phyloP scores from a whole-genome alignment of 2,888 invertebrate species.

The Euplagia quadripunctaria region DNA sequence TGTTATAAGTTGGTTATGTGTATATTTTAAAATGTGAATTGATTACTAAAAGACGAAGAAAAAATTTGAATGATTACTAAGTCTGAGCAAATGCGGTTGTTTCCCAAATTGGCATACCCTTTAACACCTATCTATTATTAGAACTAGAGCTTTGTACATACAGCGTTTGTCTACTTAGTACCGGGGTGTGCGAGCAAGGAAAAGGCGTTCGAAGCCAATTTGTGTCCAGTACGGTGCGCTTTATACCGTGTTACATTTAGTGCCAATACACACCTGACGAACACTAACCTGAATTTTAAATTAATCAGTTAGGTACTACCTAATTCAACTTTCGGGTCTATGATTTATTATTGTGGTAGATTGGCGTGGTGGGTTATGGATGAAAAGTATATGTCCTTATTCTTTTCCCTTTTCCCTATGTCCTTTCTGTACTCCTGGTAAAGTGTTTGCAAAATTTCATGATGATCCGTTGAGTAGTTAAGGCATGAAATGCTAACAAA shows the following conservation, averaged over 20 bases:
- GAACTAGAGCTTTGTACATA: conserved; percentile 32
- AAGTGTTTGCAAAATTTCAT: too few species aligned
- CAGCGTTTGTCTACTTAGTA: conserved; percentile 32
- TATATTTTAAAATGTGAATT: too few species aligned
- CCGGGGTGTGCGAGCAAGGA: conserved; percentile 42
- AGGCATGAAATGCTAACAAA: too few species aligned
- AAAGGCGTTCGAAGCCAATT: conserved; percentile 52
- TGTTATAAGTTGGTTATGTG: too few species aligned
- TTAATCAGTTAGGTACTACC: background rate
- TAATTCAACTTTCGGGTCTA: too few species aligned
- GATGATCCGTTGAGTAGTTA: too few species aligned
- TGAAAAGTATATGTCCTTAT: too few species aligned
- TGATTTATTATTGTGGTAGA: too few species aligned
- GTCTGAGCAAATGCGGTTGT: background rate
- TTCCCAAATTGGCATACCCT: background rate
- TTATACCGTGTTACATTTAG: conserved; percentile 29
- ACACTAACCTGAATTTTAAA: background rate
- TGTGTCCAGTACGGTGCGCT: conserved; percentile 34
- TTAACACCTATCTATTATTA: conserved; percentile 23
- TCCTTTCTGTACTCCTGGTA: too few species aligned
- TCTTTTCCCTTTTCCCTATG: too few species aligned
- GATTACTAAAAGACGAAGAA: too few species aligned
- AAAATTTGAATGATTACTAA: background rate
- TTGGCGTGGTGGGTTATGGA: too few species aligned
- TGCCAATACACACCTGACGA: background rate